phyloP scores from a whole-genome alignment of 2,888 invertebrate genomes.

The Hypena proboscidalis region DNA sequence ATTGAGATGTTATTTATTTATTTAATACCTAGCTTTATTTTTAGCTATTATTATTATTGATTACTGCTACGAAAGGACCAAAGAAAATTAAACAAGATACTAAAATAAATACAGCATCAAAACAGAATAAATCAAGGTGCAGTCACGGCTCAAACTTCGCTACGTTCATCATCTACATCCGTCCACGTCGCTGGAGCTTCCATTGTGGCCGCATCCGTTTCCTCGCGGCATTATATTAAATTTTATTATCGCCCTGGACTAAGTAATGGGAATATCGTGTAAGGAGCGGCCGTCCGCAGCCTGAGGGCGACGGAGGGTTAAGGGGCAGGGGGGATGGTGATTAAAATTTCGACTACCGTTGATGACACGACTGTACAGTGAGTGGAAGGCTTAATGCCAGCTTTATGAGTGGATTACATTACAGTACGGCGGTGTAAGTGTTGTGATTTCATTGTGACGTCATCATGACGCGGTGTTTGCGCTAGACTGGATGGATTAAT shows the following conservation, averaged over 20 bases:
- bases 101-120: too few species aligned
- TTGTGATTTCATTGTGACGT: conserved; percentile 62
- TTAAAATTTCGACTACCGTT: conserved; percentile 84
- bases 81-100: too few species aligned
- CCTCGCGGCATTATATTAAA: conserved; percentile 82
- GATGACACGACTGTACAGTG: conserved; percentile 80
- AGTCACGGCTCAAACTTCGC: conserved; percentile 45
- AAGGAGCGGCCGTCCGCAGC: conserved; percentile 81
- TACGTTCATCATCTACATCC: conserved; percentile 38
- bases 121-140: not conserved
- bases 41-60: too few species aligned
- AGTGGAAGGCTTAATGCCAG: conserved; percentile 79
- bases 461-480: conserved; percentile 32
- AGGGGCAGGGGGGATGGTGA: conserved; percentile 60
- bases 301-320: conserved; percentile 64
- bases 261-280: conserved; percentile 86
- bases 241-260: conserved; percentile 85
- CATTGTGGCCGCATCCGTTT: conserved; percentile 76
- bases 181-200: conserved; percentile 51
- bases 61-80: too few species aligned
- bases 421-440: conserved; percentile 60
- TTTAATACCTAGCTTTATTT: too few species aligned
- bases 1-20: too few species aligned
- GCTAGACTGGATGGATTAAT: not conserved
- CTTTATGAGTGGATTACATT: conserved; percentile 82